phyloP scores from a whole-genome alignment of 37 sponge, comb jelly and placozoan genomes.

The Halichondria panicea region DNA sequence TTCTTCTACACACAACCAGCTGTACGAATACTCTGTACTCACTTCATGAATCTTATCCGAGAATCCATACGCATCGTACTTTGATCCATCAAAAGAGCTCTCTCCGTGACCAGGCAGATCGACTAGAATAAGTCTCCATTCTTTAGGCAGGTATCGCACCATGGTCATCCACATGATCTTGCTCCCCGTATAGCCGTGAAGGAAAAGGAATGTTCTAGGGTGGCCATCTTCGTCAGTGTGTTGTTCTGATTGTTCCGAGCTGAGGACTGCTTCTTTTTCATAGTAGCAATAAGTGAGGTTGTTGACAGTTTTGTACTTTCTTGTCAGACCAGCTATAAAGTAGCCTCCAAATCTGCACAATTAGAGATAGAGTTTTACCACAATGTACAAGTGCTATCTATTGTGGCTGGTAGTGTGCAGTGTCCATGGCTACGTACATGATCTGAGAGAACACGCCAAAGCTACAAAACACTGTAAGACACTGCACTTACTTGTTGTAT shows the following conservation, averaged over 20 bases:
- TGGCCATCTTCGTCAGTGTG: neutral
- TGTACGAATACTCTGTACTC: too few relatives aligned
- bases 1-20: too few relatives aligned
- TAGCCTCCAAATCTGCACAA: conserved; percentile 56
- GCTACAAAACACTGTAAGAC: neutral
- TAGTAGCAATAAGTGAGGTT: conserved; percentile 43
- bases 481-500: conserved; percentile 35
- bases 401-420: too few relatives aligned
- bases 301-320: conserved; percentile 31
- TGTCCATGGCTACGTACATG: neutral
- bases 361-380: neutral
- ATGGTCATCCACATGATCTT: conserved; percentile 56
- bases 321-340: conserved; percentile 31
- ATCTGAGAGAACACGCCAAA: neutral
- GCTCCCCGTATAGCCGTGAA: conserved; percentile 67
- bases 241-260: neutral
- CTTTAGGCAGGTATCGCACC: conserved; percentile 33
- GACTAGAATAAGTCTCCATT: conserved; percentile 61
- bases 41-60: conserved; percentile 55
- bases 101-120: conserved; percentile 82
- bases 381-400: neutral
- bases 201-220: conserved; percentile 44
- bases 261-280: conserved; percentile 22
- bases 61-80: conserved; percentile 39
- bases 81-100: conserved; percentile 18